phyloP scores from a whole-genome alignment of 2,797 vertebrate species.

The Lutjanus argentimaculatus region DNA sequence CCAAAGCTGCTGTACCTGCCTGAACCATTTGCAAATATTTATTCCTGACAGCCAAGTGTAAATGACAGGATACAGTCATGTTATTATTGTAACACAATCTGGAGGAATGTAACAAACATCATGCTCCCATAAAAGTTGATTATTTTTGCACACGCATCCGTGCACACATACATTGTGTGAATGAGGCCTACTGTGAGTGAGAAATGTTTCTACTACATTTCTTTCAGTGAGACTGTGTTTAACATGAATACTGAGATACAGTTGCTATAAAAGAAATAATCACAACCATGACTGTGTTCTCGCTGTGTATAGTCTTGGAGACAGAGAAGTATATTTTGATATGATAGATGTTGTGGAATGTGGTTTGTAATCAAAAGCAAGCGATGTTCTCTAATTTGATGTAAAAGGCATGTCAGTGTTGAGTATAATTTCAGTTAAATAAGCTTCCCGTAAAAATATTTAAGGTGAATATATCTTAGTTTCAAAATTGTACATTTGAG shows the following conservation, averaged over 20 bases:
- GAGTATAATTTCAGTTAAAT: slow-evolving; percentile 23
- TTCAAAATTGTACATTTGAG: slow-evolving; percentile 1
- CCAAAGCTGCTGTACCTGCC: slow-evolving; percentile 31
- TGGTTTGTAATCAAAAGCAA: slow-evolving; percentile 30
- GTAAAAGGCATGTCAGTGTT: slow-evolving; percentile 33
- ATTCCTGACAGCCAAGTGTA: background rate
- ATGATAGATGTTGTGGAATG: slow-evolving; percentile 40
- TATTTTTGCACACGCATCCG: slow-evolving; percentile 9
- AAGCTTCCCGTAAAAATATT: background rate
- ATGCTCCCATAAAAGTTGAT: background rate
- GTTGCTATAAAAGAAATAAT: slow-evolving; percentile 1
- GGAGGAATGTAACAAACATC: slow-evolving; percentile 27
- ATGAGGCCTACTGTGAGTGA: background rate
- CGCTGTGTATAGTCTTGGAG: slow-evolving; percentile 12
- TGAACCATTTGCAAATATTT: slow-evolving; percentile 8
- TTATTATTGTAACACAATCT: slow-evolving; percentile 2
- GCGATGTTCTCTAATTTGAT: slow-evolving; percentile 20
- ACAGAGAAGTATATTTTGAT: slow-evolving; percentile 50
- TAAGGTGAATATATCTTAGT: slow-evolving; percentile 12
- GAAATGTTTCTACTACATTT: background rate
- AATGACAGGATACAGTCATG: background rate
- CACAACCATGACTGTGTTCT: background rate
- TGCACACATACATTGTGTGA: background rate
- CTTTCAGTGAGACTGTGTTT: background rate
- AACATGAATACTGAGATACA: slow-evolving; percentile 23